A percentile compares a stretch with the other conserved stretches of the same genome.
Evolutionary conservation across 2,797 vertebrate species (phyloP).

Genomic region (Antrozous pallidus): DNA sequence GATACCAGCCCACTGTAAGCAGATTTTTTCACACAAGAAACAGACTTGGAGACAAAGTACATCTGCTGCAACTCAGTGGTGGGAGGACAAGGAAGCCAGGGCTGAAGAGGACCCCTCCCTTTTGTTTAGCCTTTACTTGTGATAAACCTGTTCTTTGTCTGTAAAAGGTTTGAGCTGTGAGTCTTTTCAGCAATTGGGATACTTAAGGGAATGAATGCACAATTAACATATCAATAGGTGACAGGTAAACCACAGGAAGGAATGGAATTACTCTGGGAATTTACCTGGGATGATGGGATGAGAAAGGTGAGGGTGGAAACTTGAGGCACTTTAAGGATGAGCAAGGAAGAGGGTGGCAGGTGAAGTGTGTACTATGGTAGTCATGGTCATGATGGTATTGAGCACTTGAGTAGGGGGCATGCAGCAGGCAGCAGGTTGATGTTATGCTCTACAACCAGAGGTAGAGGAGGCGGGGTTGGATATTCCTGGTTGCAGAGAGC

Average conservation of each 20-base stretch:
- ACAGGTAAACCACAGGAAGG: background rate
- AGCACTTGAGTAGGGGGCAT: too few species aligned
- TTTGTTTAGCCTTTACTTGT: background rate
- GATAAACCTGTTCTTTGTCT: background rate
- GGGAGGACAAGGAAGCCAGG: background rate
- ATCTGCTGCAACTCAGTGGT: background rate
- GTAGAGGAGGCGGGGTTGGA: background rate
- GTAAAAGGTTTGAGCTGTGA: background rate
- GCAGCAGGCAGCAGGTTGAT: too few species aligned
- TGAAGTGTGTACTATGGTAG: background rate
- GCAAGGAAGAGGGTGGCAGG: background rate
- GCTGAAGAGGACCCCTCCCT: background rate
- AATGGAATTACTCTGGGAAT: background rate
- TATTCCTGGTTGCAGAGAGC: background rate
- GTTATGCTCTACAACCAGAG: background rate
- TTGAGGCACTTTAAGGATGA: background rate
- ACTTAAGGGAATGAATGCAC: background rate
- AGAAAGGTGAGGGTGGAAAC: background rate
- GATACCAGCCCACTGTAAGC: background rate
- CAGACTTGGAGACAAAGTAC: background rate
- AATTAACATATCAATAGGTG: background rate
- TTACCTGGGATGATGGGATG: background rate
- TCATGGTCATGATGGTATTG: too few species aligned
- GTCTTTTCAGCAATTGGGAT: background rate
- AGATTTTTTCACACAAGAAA: background rate